Percentiles rank a stretch among this genome's conserved stretches.
phyloP scores from a whole-genome alignment of 1,140 invertebrate genomes.

The Drosophila albomicans region DNA sequence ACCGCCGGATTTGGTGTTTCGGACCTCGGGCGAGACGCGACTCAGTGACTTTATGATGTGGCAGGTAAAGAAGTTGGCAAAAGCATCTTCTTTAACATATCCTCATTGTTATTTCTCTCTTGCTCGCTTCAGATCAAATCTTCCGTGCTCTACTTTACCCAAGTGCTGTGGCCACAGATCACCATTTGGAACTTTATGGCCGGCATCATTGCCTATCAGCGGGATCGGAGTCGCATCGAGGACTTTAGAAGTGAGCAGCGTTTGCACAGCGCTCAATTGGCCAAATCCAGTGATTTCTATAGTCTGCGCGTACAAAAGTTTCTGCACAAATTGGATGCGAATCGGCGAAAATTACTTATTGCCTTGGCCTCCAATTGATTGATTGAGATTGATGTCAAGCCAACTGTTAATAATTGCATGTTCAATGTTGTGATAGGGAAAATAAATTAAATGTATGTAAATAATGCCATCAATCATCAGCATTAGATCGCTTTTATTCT shows the following conservation, averaged over 20 bases:
- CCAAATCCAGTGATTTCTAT: slow-evolving; percentile 63
- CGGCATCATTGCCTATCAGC: slow-evolving; percentile 94
- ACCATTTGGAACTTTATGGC: slow-evolving; percentile 94
- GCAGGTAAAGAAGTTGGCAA: slow-evolving; percentile 89
- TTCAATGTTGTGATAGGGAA: slow-evolving; percentile 35
- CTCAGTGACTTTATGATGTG: slow-evolving; percentile 98
- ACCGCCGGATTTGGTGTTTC: slow-evolving; percentile 94
- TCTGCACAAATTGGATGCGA: slow-evolving; percentile 60
- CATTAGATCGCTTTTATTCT: no score
- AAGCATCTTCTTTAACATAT: neutral
- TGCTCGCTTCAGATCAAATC: slow-evolving; percentile 87
- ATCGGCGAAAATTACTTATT: slow-evolving; percentile 60
- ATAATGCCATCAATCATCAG: neutral
- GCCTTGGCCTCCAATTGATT: slow-evolving; percentile 48
- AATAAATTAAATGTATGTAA: slow-evolving; percentile 34
- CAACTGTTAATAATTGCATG: no score
- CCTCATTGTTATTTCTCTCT: slow-evolving; percentile 10
- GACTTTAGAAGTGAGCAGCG: slow-evolving; percentile 43
- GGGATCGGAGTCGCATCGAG: slow-evolving; percentile 55
- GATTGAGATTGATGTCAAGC: no score
- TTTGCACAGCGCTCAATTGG: slow-evolving; percentile 47
- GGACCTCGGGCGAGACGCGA: slow-evolving; percentile 98
- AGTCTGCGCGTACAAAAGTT: slow-evolving; percentile 67
- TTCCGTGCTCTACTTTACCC: slow-evolving; percentile 91
- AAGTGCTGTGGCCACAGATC: slow-evolving; percentile 97